Percentiles rank a stretch among this genome's conserved stretches.
Evolutionary conservation across 2,113 vertebrate species (phyloP).

Genomic region (Notothenia rossii): DNA sequence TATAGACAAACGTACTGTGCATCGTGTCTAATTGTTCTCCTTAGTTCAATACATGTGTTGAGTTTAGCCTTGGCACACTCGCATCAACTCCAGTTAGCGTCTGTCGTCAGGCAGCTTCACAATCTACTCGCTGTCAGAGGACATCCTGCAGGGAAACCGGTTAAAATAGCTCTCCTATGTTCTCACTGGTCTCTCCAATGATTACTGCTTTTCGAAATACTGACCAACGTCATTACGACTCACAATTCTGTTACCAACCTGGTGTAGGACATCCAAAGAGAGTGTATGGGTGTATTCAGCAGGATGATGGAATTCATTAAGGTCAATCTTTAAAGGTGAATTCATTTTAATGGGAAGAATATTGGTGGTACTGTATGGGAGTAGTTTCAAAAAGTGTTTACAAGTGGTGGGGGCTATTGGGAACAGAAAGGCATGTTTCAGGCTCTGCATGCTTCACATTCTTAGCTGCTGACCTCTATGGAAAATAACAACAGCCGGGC

Average conservation of each 20-base stretch:
- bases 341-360: too few species aligned
- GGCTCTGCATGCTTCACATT: slow-evolving; percentile 79
- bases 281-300: background rate
- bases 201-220: slow-evolving; percentile 51
- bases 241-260: slow-evolving; percentile 13
- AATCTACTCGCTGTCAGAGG: slow-evolving; percentile 68
- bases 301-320: background rate
- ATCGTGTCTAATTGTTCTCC: background rate
- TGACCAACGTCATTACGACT: slow-evolving; percentile 30
- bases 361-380: background rate
- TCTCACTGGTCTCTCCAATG: slow-evolving; percentile 50
- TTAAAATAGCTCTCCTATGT: slow-evolving; percentile 69
- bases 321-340: too few species aligned
- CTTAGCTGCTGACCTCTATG: slow-evolving; percentile 82
- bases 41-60: background rate
- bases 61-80: slow-evolving; percentile 2
- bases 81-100: slow-evolving; percentile 1
- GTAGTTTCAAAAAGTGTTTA: background rate
- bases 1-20: background rate
- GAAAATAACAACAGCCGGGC: slow-evolving; percentile 81
- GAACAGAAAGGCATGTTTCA: slow-evolving; percentile 70
- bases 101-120: slow-evolving; percentile 39
- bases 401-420: slow-evolving; percentile 56
- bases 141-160: slow-evolving; percentile 79
- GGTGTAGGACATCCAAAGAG: background rate